Conservation (phyloP, 2,797 vertebrate genomes). For the Valencia hispanica region DNA sequence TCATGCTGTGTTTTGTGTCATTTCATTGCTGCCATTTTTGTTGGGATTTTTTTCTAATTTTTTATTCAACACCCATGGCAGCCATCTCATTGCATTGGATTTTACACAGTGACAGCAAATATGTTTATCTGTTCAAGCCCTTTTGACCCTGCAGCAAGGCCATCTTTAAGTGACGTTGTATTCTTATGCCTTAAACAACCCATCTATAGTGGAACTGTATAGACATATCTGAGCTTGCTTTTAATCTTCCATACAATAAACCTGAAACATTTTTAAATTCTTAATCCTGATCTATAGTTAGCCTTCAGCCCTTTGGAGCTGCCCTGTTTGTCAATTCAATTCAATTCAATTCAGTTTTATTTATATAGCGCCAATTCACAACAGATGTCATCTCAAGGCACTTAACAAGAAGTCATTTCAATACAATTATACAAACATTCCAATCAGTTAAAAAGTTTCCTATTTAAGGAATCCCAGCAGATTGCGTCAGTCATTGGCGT, state of each 20-base stretch:
- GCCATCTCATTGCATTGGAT: background rate
- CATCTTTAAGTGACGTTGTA: background rate
- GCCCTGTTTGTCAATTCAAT: too few relatives aligned
- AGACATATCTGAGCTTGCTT: background rate
- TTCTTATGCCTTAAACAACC: background rate
- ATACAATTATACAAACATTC: too few relatives aligned
- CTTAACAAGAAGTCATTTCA: too few relatives aligned
- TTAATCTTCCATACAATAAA: background rate
- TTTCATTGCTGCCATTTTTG: too few relatives aligned
- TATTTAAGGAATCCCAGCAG: too few relatives aligned
- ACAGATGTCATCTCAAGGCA: too few relatives aligned
- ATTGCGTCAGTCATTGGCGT: too few relatives aligned
- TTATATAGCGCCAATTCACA: too few relatives aligned
- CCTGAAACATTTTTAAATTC: background rate
- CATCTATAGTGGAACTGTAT: background rate
- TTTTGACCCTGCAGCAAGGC: background rate
- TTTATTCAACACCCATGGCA: background rate
- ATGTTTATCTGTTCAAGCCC: background rate
- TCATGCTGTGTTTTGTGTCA: background rate
- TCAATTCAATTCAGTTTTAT: too few relatives aligned
- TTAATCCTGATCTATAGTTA: background rate
- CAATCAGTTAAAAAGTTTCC: too few relatives aligned
- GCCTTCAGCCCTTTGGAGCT: background rate
- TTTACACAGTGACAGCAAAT: background rate
- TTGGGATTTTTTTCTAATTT: background rate